Base-by-base conservation (phyloP, 1,140 invertebrate genomes). In the Nasonia vitripennis region DNA sequence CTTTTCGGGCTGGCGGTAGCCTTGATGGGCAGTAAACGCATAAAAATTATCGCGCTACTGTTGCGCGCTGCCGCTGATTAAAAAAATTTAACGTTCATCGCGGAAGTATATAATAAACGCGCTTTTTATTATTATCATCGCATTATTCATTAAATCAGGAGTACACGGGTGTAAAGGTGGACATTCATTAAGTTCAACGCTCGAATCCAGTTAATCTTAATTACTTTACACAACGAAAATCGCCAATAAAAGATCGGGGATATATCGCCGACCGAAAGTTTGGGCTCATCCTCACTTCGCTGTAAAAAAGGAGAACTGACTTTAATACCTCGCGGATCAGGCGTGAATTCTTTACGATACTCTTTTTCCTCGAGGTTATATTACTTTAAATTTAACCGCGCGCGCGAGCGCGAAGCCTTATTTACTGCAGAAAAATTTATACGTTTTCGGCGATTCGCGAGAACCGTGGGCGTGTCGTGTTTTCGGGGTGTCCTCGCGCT, bases 341-440 rank as follows among this genome's bases (percentile, higher is more conserved):
- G 37, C 12, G 70, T 27, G 45, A 45, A 48, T 74, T 81, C 27
- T 73, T 70, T 14, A 34, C 71, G 45, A 55, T 55, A 70, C 41
- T 10, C 9, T n/a, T 62, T 62, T 62, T 62, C 27, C 68, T 71
- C 68, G 3, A 2, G 9, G 68, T 27, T 62, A 62, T 62, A n/a
- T 20, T 62, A 20, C 5, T 82, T 67, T 82, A 62, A 82, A 82
- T 75, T 75, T 55, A 34, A 73, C 11, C 51, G 34, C 73, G 41
- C n/a, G 41, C 7, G 12, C 37, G 27, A 27, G 27, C 34, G 79
- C 17, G 55, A 62, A 62, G 73, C 34, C 37, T 83, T 83, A 77
- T 83, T 67, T 17, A 48, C 17, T n/a, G 23, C 73, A 12, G 82
- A 51, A 83, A 78, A 78, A 78, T 83, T 78, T 78, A 83, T 83